A percentile compares a stretch with the other conserved stretches of the same genome.
Evolutionary conservation across 2,888 invertebrate species (phyloP).

Genomic region (Synanthedon myopaeformis): DNA sequence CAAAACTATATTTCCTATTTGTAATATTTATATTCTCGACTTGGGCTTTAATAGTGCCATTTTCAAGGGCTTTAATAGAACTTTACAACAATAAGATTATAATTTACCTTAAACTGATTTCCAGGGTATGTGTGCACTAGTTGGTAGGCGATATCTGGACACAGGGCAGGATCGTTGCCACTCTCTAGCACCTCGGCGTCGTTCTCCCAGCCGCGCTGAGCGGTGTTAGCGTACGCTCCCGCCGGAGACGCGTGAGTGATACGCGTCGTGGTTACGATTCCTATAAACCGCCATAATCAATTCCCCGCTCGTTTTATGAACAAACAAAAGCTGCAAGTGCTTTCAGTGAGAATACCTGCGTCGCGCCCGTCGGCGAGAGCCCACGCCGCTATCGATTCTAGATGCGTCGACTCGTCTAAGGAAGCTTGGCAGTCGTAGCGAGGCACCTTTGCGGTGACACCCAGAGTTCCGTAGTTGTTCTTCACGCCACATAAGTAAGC

Average conservation of each 20-base stretch:
- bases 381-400: conserved; percentile 75
- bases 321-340: background rate
- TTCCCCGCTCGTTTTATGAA: background rate
- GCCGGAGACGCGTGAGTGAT: conserved; percentile 85
- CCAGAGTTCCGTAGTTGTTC: conserved; percentile 74
- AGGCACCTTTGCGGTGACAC: conserved; percentile 74
- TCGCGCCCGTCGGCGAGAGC: conserved; percentile 65
- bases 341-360: conserved; percentile 22
- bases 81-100: background rate
- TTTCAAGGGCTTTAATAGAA: no score
- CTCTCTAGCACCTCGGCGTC: conserved; percentile 63
- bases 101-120: conserved; percentile 71
- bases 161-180: conserved; percentile 22
- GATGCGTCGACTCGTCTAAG: conserved; percentile 52
- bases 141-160: conserved; percentile 79
- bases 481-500: conserved; percentile 78
- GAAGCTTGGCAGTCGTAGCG: conserved; percentile 71
- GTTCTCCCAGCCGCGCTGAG: conserved; percentile 79
- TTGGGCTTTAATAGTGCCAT: no score
- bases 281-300: conserved; percentile 19
- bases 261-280: conserved; percentile 81
- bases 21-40: no score
- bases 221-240: conserved; percentile 75
- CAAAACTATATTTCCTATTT: no score
- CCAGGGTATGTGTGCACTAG: conserved; percentile 74